Percentiles rank a stretch among this genome's conserved stretches.
Conservation (phyloP, 2,888 invertebrate genomes). For the Hylaea fasciaria region DNA sequence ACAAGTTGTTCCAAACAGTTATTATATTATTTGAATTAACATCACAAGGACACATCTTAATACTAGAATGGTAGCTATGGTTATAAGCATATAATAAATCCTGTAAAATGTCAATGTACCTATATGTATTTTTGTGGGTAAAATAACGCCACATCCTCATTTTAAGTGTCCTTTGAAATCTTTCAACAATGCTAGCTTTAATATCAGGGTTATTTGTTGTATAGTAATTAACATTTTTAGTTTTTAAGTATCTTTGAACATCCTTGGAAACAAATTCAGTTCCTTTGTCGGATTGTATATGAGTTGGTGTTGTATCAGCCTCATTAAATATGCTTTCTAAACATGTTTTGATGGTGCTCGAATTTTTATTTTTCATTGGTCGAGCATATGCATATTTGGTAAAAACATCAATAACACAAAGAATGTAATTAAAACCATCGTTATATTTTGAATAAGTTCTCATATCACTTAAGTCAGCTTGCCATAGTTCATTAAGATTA, state of each 20-base stretch:
- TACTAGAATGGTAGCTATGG: constrained; percentile 42
- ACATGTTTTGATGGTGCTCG: constrained; percentile 36
- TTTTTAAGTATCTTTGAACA: constrained; percentile 32
- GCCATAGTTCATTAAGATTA: constrained; percentile 44
- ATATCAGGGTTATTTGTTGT: constrained; percentile 45
- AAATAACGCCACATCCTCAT: constrained; percentile 46
- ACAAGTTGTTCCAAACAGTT: constrained; percentile 32
- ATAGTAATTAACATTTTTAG: constrained; percentile 27
- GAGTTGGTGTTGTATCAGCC: constrained; percentile 27
- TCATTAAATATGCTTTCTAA: constrained; percentile 43
- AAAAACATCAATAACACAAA: constrained; percentile 45
- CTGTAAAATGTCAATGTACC: constrained; percentile 33
- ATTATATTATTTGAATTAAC: constrained; percentile 42
- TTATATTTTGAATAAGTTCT: constrained; percentile 36
- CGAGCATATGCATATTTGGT: constrained; percentile 39
- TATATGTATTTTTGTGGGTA: constrained; percentile 28
- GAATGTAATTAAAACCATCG: constrained; percentile 38
- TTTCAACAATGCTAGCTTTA: constrained; percentile 44
- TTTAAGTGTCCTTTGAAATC: constrained; percentile 47
- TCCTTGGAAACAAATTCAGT: constrained; percentile 43
- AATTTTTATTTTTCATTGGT: constrained; percentile 36
- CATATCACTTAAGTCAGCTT: constrained; percentile 42
- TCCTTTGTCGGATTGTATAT: constrained; percentile 41
- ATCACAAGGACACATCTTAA: constrained; percentile 43
- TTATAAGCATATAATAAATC: constrained; percentile 34